These are phyloP conservation scores for Rousettus leschenaultii DNA, from an alignment of 2,113 vertebrate genomes.

Conservation along the genomic window DNA sequence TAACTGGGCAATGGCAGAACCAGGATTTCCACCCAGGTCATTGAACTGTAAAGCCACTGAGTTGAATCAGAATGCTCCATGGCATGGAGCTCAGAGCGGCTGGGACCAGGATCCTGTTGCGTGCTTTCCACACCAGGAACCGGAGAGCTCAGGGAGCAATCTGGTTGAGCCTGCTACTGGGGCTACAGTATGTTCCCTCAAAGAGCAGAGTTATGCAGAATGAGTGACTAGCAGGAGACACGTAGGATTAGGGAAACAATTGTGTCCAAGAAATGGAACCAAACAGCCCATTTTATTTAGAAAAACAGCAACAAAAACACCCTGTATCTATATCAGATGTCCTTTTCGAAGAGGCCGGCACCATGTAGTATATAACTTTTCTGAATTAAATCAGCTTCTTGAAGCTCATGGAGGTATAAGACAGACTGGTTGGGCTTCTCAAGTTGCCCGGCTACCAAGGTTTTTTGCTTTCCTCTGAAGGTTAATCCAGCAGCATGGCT, in stretches of 20 bases:
- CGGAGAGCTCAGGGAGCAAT: not conserved
- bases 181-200: not conserved
- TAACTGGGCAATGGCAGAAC: not conserved
- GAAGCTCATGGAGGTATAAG: not conserved
- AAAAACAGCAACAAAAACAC: not conserved
- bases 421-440: not conserved
- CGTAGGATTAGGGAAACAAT: not conserved
- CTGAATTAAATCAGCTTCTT: not conserved
- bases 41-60: not conserved
- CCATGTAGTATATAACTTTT: not conserved
- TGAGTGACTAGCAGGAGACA: not conserved
- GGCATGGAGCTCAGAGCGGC: not conserved
- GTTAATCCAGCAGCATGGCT: constrained; percentile 8
- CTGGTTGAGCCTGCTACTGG: not conserved
- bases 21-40: not conserved
- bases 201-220: not conserved
- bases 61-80: not conserved
- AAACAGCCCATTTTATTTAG: constrained; percentile 14
- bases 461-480: constrained; percentile 9
- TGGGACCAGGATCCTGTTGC: not conserved
- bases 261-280: not conserved
- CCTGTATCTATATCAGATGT: not conserved
- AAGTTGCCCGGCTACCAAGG: not conserved
- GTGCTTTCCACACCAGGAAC: constrained; percentile 10
- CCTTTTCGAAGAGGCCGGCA: not conserved